These are phyloP conservation scores for Scyliorhinus canicula DNA, from an alignment of 2,797 vertebrate species.

Conservation along the genomic window DNA sequence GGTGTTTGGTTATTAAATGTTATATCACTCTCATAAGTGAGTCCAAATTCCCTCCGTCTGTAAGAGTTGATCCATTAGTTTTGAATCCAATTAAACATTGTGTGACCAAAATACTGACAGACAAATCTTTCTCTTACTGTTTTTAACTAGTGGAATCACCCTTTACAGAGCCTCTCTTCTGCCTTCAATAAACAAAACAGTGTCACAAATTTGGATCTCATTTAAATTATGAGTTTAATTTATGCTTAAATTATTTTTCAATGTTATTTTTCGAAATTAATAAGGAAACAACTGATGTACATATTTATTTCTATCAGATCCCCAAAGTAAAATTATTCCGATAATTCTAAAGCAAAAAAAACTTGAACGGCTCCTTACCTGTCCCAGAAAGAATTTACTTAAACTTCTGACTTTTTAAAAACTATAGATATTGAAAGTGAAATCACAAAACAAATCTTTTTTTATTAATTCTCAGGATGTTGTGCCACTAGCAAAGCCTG, in stretches of 20 bases:
- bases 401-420: background rate
- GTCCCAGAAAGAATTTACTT: background rate
- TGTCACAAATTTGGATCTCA: background rate
- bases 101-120: background rate
- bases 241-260: background rate
- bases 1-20: background rate
- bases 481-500: no score
- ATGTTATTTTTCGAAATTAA: background rate
- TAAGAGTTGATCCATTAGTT: background rate
- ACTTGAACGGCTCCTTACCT: background rate
- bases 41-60: background rate
- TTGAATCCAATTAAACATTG: background rate
- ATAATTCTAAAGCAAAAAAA: background rate
- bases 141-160: background rate
- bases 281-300: background rate
- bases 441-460: no score
- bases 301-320: no score
- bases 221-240: background rate
- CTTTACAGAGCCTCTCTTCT: background rate
- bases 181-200: background rate
- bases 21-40: background rate
- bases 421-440: background rate
- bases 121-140: background rate
- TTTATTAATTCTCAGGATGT: no score
- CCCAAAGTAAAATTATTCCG: background rate